Percentiles rank a stretch among this genome's conserved stretches.
These are phyloP conservation scores for Ariopsis seemanni DNA, from an alignment of 2,113 vertebrate genomes.

Conservation along the genomic window DNA sequence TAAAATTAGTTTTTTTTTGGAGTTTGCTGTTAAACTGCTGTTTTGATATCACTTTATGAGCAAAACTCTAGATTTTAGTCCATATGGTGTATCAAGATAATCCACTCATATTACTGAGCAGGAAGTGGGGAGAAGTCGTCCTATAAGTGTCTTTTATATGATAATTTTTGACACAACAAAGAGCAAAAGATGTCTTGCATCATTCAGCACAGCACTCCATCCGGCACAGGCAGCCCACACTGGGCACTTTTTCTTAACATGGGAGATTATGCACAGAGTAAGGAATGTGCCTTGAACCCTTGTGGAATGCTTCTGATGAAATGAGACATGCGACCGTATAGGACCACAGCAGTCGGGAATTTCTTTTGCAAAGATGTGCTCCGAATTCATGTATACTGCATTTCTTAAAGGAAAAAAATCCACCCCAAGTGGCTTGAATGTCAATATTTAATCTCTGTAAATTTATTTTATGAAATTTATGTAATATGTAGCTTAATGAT, in stretches of 20 bases:
- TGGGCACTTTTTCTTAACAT: slow-evolving; percentile 13
- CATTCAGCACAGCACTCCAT: slow-evolving; percentile 56
- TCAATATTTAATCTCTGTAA: background rate
- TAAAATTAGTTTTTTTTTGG: background rate
- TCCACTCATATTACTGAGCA: background rate
- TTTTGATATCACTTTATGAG: background rate
- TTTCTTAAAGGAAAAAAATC: background rate
- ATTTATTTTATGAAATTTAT: too few relatives aligned
- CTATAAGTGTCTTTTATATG: background rate
- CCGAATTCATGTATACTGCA: background rate
- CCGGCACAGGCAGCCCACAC: background rate
- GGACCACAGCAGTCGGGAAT: slow-evolving; percentile 2
- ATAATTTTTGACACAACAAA: background rate
- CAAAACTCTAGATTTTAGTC: background rate
- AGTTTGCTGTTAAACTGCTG: background rate
- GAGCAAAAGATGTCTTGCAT: slow-evolving; percentile 53
- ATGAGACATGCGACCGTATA: background rate
- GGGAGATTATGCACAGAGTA: slow-evolving; percentile 7
- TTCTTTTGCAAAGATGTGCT: slow-evolving; percentile 7
- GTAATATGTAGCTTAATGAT: too few relatives aligned
- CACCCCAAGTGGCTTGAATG: background rate
- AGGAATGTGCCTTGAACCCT: slow-evolving; percentile 6
- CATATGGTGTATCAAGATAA: background rate
- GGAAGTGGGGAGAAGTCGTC: background rate
- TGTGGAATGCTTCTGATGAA: slow-evolving; percentile 27